Base-by-base conservation (phyloP, 2,888 invertebrate species). In the Dione juno region DNA sequence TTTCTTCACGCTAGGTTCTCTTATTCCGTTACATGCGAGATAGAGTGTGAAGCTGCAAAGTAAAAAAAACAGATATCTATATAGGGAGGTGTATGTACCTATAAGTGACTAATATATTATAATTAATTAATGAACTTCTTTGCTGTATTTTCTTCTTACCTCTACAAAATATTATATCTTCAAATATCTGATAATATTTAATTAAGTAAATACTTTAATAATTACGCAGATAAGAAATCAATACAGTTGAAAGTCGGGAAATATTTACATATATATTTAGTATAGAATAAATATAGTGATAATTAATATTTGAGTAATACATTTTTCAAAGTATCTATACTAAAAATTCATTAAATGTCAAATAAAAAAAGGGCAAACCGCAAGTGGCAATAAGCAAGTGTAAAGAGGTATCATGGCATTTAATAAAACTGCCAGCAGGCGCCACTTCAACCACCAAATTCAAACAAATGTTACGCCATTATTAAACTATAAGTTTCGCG, bases 351-450 rank as follows among this genome's bases (percentile, higher is more conserved):
- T n/a, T 37, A 45, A 14, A 57, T 53, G 21, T 63, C 21, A 67
- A 69, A 69, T 69, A 69, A 69, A 71, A 70, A 64, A 71, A 59
- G 48, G 65, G 37, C 72, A 67, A 64, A 67, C 75, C 75, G 67
- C 75, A 74, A 74, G 70, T 74, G 75, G 66, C 74, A 65, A 71
- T 74, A 68, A 73, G 75, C 70, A 67, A 77, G 75, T 74, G 77
- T 77, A 78, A 78, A 77, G 77, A 75, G 75, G 77, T 79, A 78
- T 80, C 80, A 78, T 85, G 80, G 81, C 79, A 84, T 87, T 85
- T 85, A 85, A 85, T 86, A 87, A 87, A 84, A 82, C 77, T 78
- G 82, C 76, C 88, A 79, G 84, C 87, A 86, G 83, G 88, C 81
- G 87, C 84, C 89, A 84, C 90, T 89, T 79, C 71, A 75, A 73